These are phyloP conservation scores for Cnemophilus loriae DNA, from an alignment of 2,113 vertebrate genomes.

Conservation along the genomic window DNA sequence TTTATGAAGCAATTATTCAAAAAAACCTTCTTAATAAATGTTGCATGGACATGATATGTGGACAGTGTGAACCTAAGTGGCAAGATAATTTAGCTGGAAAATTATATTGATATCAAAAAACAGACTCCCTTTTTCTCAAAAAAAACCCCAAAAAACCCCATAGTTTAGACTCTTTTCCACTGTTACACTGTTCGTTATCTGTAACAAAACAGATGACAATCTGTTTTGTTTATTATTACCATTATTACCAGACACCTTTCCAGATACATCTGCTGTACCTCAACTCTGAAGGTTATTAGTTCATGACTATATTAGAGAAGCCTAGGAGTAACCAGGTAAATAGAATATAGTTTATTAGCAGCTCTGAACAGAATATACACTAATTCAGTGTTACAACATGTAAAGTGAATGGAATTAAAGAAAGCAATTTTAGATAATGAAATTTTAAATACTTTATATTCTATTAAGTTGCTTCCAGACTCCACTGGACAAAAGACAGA, in stretches of 20 bases:
- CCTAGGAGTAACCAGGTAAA: conserved; percentile 46
- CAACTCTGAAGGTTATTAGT: conserved; percentile 50
- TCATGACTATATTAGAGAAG: conserved; percentile 40
- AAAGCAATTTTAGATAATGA: conserved; percentile 58
- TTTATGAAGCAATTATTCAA: not conserved
- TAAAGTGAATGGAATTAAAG: conserved; percentile 53
- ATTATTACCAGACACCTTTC: conserved; percentile 50
- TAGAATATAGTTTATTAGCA: conserved; percentile 46
- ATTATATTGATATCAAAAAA: not conserved
- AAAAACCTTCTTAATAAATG: not conserved
- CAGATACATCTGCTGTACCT: conserved; percentile 46
- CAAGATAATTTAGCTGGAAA: not conserved
- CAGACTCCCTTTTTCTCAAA: not conserved
- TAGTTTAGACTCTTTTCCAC: not conserved
- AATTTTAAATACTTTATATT: conserved; percentile 51
- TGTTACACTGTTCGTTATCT: not conserved
- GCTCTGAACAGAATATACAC: conserved; percentile 22
- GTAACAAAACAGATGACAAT: not conserved
- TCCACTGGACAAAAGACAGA: conserved; percentile 41
- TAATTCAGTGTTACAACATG: conserved; percentile 47
- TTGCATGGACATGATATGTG: not conserved
- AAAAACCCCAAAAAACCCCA: fast-evolving
- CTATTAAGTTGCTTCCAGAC: conserved; percentile 56
- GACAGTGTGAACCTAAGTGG: not conserved
- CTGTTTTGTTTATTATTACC: not conserved